Evolutionary conservation across 1,140 invertebrate species (phyloP).

Genomic region (Streblospio benedicti): DNA sequence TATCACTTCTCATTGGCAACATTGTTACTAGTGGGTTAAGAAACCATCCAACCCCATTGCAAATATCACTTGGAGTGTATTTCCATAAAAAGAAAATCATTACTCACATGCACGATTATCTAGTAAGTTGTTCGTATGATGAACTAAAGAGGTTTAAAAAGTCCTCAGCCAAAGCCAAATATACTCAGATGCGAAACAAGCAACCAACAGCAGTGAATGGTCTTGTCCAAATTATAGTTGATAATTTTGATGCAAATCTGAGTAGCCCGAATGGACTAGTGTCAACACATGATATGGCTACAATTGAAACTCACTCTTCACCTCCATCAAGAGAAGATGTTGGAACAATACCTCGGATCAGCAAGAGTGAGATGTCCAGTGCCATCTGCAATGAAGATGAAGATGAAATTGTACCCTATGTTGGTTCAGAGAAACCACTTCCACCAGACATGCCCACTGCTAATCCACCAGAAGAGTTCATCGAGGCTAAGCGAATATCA

Average conservation of each 20-base stretch:
- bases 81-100: slow-evolving; percentile 13
- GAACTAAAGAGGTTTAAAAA: slow-evolving; percentile 20
- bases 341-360: neutral
- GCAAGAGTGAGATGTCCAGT: neutral
- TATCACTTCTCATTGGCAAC: slow-evolving; percentile 16
- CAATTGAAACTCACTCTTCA: neutral
- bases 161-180: slow-evolving; percentile 15
- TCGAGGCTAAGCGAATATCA: too few species aligned
- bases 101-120: slow-evolving; percentile 12
- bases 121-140: slow-evolving; percentile 19
- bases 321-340: neutral
- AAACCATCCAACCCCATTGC: slow-evolving; percentile 13
- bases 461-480: too few species aligned
- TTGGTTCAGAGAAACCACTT: too few species aligned
- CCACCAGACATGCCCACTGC: too few species aligned
- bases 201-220: neutral
- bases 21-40: slow-evolving; percentile 17
- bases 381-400: neutral
- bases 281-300: neutral
- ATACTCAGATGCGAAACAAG: neutral
- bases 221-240: slow-evolving; percentile 15
- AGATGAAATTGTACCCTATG: too few species aligned
- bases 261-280: neutral
- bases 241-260: slow-evolving; percentile 18
- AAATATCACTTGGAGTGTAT: slow-evolving; percentile 19